Base-by-base conservation (phyloP, 2,888 invertebrate species). In the Ectemnius continuus region DNA sequence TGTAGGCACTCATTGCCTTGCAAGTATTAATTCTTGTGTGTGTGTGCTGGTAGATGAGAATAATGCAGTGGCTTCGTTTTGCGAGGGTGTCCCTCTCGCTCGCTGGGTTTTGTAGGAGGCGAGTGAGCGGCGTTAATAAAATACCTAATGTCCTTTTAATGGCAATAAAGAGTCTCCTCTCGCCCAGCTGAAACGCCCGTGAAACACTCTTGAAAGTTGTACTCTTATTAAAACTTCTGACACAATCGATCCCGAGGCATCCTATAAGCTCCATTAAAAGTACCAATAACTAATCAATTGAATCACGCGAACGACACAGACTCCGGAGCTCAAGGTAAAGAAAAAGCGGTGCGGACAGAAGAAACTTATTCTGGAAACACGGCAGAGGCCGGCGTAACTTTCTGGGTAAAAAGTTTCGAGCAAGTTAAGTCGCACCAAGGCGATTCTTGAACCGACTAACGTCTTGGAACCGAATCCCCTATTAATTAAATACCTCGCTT, bases 401-500 rank as follows among this genome's bases (percentile, higher is more conserved):
- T 58, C 20, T 11, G 52, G 16, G 8, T 52, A 52, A 52, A 52
- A 52, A 52, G 52, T 52, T 61, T 5, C n/a, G 47, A 8, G 45
- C 18, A 20, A 18, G 23, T 64, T 64, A 57, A 28, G 59, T 70
- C 62, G 45, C 36, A 36, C 36, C 71, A 63, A 4, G 56, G 57
- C 48, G 64, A 58, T 46, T 52, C 72, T 67, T 52, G 23, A 11
- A 1, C 46, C 26, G 28, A 58, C 57, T 13, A 60, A 68, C 47
- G 59, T 67, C 72, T 72, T 57, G 13, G 61, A 28, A 61, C 8
- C 28, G 57, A 71, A 76, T 71, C 61, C 64, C 46, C 62, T 60
- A 75, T 75, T 76, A 71, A 75, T 67, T 70, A 70, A 75, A 71
- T 57, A 70, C 61, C 67, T 20, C 14, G 67, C 48, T 11, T 14